These are phyloP conservation scores for Drosophila emarginata DNA, from an alignment of 2,888 invertebrate species.

Conservation along the genomic window DNA sequence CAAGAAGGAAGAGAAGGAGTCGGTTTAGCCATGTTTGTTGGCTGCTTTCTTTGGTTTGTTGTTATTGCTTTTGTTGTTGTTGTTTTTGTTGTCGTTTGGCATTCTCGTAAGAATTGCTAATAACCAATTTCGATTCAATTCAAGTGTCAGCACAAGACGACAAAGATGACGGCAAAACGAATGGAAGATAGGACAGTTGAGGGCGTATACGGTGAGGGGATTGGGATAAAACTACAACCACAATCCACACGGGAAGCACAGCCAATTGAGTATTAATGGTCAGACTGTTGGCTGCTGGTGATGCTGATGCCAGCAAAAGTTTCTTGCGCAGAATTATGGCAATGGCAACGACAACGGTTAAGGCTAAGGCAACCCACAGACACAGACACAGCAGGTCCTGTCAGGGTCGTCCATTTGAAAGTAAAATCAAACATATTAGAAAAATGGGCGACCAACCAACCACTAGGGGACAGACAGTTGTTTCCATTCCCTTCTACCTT, in stretches of 20 bases:
- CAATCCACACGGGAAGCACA: constrained; percentile 77
- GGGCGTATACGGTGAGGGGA: not conserved
- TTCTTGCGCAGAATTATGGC: constrained; percentile 72
- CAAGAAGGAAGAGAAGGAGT: not conserved
- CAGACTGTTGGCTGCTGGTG: constrained; percentile 54
- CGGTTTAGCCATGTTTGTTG: not conserved
- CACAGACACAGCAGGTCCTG: constrained; percentile 29
- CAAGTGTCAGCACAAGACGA: constrained; percentile 77
- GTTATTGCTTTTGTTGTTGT: constrained; percentile 13
- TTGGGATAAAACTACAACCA: constrained; percentile 44
- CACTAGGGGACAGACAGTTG: constrained; percentile 34
- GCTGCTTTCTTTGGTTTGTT: not conserved
- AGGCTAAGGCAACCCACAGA: constrained; percentile 2
- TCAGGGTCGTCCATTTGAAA: constrained; percentile 64
- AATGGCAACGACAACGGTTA: constrained; percentile 18
- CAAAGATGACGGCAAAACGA: constrained; percentile 50
- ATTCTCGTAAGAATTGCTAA: constrained; percentile 73
- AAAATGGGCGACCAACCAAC: constrained; percentile 46
- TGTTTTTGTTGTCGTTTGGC: constrained; percentile 25
- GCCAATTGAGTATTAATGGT: constrained; percentile 78
- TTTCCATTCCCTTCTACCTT: not conserved
- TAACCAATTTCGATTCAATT: constrained; percentile 78
- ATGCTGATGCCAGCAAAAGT: constrained; percentile 71
- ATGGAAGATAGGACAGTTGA: constrained; percentile 24
- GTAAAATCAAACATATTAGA: constrained; percentile 75